Evolutionary conservation across 2,888 invertebrate species (phyloP), one percentile per base, ranked within the genome.

Genomic region (Chloroclystis v-ata): DNA sequence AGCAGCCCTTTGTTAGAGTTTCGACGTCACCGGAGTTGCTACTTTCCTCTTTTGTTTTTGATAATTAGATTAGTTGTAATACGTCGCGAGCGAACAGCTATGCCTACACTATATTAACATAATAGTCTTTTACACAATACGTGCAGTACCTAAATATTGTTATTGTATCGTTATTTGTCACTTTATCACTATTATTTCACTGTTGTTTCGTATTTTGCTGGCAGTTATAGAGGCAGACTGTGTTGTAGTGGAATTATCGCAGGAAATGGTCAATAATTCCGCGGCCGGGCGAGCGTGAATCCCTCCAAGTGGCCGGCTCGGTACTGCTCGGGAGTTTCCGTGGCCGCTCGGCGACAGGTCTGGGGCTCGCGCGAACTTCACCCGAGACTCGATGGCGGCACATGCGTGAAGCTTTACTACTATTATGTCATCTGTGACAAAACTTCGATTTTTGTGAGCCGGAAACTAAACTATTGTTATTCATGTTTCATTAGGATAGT

Each of bases 241-340:
- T 67, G 69, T 71, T 73, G 66, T 67, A 37, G 54, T 67, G 56
- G 60, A 64, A 76, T 75, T 76, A 71, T 67, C 65, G 65, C 66
- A 79, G 75, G 75, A 82, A 81, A 78, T 80, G 70, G 78, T 83
- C 81, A 85, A 84, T 86, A 82, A 74, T 65, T 68, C 63, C 64
- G 64, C 65, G 71, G 71, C 75, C 73, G 70, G 61, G 64, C 75
- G 63, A 71, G 70, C 78, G 85, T 78, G 70, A 69, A 61, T 67
- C 72, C 77, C 67, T 64, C 59, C 61, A 64, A 67, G 70, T 65
- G 67, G 69, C 65, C 59, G 61, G 59, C 65, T 85, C 85, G 86
- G 79, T 67, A 85, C 84, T 86, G 69, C 45, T 86, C 85, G 86
- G 79, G 28, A 44, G 57, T 71, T 68, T 78, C 69, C 86, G 86